These are phyloP conservation scores for Columba guinea DNA, from an alignment of 2,797 vertebrate species.

Conservation along the genomic window DNA sequence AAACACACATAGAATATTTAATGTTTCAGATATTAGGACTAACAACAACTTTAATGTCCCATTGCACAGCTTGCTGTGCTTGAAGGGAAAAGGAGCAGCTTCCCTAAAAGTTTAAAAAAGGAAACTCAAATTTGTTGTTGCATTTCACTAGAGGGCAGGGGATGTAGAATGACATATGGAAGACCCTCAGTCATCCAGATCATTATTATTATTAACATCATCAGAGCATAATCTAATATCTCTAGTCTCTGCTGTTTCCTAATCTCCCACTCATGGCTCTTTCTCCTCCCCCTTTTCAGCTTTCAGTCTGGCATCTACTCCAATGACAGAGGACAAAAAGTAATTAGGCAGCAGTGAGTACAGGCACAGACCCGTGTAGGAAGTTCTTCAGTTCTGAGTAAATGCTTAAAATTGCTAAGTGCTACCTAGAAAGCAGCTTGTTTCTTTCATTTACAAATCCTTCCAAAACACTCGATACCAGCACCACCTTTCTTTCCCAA, in stretches of 20 bases:
- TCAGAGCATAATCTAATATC: not conserved
- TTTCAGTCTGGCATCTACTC: not conserved
- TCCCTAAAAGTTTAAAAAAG: not conserved
- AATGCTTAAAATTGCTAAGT: not conserved
- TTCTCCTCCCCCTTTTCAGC: not conserved
- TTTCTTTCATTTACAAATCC: not conserved
- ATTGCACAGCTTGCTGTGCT: not conserved
- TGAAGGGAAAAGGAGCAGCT: not conserved
- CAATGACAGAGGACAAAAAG: not conserved
- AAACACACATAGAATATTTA: not conserved
- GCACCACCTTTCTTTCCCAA: not conserved
- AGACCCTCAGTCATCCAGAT: not conserved
- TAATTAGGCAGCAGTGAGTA: not conserved
- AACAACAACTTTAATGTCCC: not conserved
- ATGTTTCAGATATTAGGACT: not conserved
- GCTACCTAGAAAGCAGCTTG: not conserved
- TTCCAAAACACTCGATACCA: not conserved
- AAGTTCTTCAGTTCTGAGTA: not conserved
- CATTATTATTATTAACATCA: not conserved
- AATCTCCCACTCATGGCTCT: not conserved
- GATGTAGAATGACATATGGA: not conserved
- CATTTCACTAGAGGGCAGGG: not conserved
- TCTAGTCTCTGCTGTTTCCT: not conserved
- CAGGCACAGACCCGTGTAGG: rapidly evolving
- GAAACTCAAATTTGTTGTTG: not conserved